Evolutionary conservation across 2,797 vertebrate genomes (phyloP).

Genomic region (Glyptemys insculpta): DNA sequence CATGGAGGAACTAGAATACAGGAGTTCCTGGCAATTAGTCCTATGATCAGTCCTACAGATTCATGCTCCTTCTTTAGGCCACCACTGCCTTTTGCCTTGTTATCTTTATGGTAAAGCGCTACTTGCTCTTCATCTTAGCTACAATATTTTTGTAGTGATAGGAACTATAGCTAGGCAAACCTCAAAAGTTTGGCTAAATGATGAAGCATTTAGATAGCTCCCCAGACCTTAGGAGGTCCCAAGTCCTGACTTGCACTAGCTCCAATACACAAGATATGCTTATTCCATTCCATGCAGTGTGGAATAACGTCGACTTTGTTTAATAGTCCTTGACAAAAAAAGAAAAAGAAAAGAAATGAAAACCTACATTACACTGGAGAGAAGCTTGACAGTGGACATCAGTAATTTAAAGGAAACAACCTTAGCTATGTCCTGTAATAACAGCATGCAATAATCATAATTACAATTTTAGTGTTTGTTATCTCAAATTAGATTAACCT

Average conservation of each 20-base stretch:
- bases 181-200: neutral
- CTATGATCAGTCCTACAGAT: neutral
- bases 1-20: neutral
- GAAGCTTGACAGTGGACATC: neutral
- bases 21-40: neutral
- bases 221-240: neutral
- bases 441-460: neutral
- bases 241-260: neutral
- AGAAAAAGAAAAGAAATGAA: constrained; percentile 19
- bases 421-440: neutral
- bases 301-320: constrained; percentile 9
- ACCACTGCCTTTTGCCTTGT: neutral
- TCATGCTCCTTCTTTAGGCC: neutral
- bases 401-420: neutral
- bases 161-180: neutral
- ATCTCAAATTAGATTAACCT: neutral
- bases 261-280: neutral
- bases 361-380: neutral
- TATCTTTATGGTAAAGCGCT: neutral
- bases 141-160: neutral
- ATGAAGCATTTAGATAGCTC: neutral
- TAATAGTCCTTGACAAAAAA: neutral
- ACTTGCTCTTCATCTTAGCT: neutral
- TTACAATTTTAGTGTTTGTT: neutral
- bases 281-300: neutral